Evolutionary conservation across 1,140 invertebrate species (phyloP), one percentile per base, ranked within the genome.

Genomic region (Potamilus streckersoni): DNA sequence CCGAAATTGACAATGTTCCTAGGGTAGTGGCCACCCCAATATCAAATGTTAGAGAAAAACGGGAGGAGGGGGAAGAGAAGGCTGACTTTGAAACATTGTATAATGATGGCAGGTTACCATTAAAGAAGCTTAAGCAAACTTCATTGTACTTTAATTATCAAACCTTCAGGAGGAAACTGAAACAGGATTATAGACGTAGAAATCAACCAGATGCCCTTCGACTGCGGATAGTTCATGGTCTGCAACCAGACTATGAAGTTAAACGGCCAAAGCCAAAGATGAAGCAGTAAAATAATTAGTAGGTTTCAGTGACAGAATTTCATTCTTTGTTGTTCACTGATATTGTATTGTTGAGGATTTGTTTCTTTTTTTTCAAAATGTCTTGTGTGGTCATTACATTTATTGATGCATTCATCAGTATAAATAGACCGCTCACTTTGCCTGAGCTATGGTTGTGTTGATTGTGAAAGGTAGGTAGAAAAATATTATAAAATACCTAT

Each of bases 21-120:
- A 91, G 90, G 74, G 93, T 99, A 3, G 91, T 98, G n/a, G 97
- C 97, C 2, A 95, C 93, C 8, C 96, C 97, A 17, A 63, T n/a
- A 20, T 4, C 38, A 49, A 49, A 8, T 8, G 67, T 78, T n/a
- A 65, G 71, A 0, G 20, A 72, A 14, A 67, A 73, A 11, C 58
- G 67, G n/a, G 27, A 61, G 6, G 75, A 79, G n/a, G 91, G 93
- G 19, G 94, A 91, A 13, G 83, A 91, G 49, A 86, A 92, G 12
- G 84, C 95, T 20, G 94, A 97, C 90, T 97, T 95, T 87, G 93
- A 90, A 55, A 83, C 90, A 79, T 93, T 96, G 86, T 92, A 95
- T 62, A 92, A 95, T 89, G 93, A 93, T 73, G 94, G 94, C 66
- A 93, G 91, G 89, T 92, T 97, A 57, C 91, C 94, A 49, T 86